Evolutionary conservation across 2,113 vertebrate species (phyloP), one percentile per base, ranked within the genome.

Genomic region (Melozone crissalis): DNA sequence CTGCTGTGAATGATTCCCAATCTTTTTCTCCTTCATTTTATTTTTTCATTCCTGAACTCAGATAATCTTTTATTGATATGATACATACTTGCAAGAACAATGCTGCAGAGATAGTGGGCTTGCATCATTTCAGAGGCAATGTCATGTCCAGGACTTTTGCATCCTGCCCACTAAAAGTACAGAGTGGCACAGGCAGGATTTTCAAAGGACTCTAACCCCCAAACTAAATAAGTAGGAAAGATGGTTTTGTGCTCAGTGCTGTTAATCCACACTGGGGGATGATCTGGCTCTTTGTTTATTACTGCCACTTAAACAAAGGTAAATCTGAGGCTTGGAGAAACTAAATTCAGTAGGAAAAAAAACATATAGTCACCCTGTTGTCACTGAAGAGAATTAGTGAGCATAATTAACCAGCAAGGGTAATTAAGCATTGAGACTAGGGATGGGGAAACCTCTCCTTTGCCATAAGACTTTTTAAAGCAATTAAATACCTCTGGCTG

Each of bases 31-130:
- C 63, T 96, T 92, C 30, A 41, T 93, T 94, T 84, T 90, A 33
- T 95, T 88, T 93, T 93, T 91, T 92, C 72, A 77, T 90, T 92
- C 28, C 51, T 66, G 46, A 51, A 76, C 72, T 92, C 0, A 0
- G 75, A 95, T 90, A 88, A 93, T 92, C 79, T 91, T 93, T 93
- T 93, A 93, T 93, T 95, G 90, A 85, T 96, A 94, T 51, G 72
- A 83, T 69, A 51, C 63, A 85, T 0, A 2, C 51, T 73, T 88
- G 55, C 85, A 77, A 80, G 92, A 94, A 91, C 79, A 93, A 90
- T 76, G 72, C 31, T 80, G 75, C 54, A 92, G 62, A 82, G 71
- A 85, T 24, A 76, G 72, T 47, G 46, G 49, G 63, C 46, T 93
- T 95, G 84, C 82, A 63, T 90, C 72, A 62, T 79, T 94, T 96